Evolutionary conservation across 1,140 invertebrate genomes (phyloP).

Genomic region (Eumaeus atala): DNA sequence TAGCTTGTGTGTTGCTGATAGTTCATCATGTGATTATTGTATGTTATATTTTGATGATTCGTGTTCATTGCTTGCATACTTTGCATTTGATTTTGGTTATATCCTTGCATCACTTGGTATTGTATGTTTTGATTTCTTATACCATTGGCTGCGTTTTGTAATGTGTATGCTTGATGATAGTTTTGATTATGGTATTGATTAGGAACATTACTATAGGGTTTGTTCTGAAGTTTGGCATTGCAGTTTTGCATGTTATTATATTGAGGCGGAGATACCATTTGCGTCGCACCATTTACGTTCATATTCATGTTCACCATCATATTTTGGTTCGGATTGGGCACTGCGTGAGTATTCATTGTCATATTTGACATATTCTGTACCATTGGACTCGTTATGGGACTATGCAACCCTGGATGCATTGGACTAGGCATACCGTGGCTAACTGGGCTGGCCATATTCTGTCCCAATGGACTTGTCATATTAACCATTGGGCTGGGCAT

Average conservation of each 20-base stretch:
- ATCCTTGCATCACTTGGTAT: constrained; percentile 57
- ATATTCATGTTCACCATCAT: constrained; percentile 46
- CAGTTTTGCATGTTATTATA: constrained; percentile 51
- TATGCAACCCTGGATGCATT: constrained; percentile 62
- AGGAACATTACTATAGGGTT: constrained; percentile 48
- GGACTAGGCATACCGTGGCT: constrained; percentile 65
- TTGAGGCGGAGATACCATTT: constrained; percentile 32
- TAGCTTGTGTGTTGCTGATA: constrained; percentile 65
- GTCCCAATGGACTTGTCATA: constrained; percentile 56
- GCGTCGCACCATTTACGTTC: constrained; percentile 22
- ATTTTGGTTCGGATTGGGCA: constrained; percentile 44
- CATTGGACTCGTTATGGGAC: constrained; percentile 59
- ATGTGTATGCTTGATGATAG: constrained; percentile 29
- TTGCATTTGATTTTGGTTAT: constrained; percentile 32
- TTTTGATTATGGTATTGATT: constrained; percentile 59
- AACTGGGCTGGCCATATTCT: constrained; percentile 60
- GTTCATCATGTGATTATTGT: constrained; percentile 60
- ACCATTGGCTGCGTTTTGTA: constrained; percentile 46
- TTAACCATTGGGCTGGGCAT: constrained; percentile 60
- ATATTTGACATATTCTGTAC: constrained; percentile 59
- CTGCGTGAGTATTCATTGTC: constrained; percentile 42
- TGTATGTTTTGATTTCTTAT: constrained; percentile 51
- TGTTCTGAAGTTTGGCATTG: constrained; percentile 44
- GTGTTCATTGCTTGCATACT: constrained; percentile 20
- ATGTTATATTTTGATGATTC: constrained; percentile 46